Evolutionary conservation across 2,797 vertebrate species (phyloP).

Genomic region (Synanceia verrucosa): DNA sequence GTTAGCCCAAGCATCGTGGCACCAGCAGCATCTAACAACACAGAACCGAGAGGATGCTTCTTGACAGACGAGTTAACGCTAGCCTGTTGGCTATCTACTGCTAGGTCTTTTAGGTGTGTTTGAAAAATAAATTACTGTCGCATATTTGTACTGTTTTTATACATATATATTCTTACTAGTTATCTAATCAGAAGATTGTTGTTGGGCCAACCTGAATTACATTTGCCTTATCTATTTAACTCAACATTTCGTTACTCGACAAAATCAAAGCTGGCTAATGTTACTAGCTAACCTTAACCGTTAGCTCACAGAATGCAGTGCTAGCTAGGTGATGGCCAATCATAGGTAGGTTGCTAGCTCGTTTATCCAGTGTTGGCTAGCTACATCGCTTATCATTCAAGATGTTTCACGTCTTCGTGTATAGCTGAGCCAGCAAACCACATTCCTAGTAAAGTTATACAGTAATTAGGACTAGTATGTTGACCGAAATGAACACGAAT

Average conservation of each 20-base stretch:
- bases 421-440: not conserved
- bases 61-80: constrained; percentile 55
- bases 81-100: constrained; percentile 50
- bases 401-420: not conserved
- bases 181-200: not conserved
- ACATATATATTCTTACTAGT: fast-evolving
- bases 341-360: constrained; percentile 41
- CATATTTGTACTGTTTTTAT: fast-evolving
- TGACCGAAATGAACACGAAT: not conserved
- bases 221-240: not conserved
- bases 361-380: constrained; percentile 13
- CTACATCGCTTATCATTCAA: constrained; percentile 12
- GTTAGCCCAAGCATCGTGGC: constrained; percentile 29
- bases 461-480: not conserved
- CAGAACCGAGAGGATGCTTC: constrained; percentile 58
- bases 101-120: constrained; percentile 13
- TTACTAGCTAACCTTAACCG: constrained; percentile 29
- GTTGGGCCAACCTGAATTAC: fast-evolving
- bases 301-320: constrained; percentile 54
- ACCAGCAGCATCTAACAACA: constrained; percentile 53
- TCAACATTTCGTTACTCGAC: not conserved
- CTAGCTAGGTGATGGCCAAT: constrained; percentile 54
- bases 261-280: constrained; percentile 22
- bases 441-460: not conserved
- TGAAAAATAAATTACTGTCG: not conserved